Conservation (phyloP, 2,888 invertebrate genomes). For the Thumatha senex region DNA sequence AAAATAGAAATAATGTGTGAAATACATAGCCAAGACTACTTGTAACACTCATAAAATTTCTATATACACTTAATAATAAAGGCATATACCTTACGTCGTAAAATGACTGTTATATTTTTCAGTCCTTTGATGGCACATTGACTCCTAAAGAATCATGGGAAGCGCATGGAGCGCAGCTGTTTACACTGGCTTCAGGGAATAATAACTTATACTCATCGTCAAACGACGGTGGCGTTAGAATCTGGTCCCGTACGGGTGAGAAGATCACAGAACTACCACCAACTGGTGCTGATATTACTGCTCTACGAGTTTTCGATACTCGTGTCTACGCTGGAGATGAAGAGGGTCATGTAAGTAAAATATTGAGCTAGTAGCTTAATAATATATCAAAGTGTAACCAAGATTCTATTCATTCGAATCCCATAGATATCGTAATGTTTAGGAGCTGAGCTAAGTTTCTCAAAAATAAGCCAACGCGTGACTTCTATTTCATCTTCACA, state of each 20-base stretch:
- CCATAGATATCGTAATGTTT: no score
- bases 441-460: no score
- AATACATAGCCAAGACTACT: no score
- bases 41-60: no score
- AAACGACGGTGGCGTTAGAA: conserved; percentile 85
- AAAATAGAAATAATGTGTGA: no score
- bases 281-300: conserved; percentile 66
- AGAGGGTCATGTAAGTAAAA: conserved; percentile 82
- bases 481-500: no score
- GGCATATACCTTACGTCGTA: no score
- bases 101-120: conserved; percentile 7
- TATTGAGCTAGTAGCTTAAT: background rate
- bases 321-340: conserved; percentile 85
- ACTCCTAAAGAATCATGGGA: conserved; percentile 60
- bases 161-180: conserved; percentile 85
- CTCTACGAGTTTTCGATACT: conserved; percentile 57
- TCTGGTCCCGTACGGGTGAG: conserved; percentile 75
- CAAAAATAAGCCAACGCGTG: no score
- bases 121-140: conserved; percentile 63
- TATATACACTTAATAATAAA: no score
- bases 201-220: conserved; percentile 84
- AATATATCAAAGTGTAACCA: no score
- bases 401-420: no score
- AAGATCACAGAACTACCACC: conserved; percentile 61
- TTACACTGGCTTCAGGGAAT: conserved; percentile 80